Percentiles rank a stretch among this genome's conserved stretches.
Conservation (phyloP, 2,888 invertebrate species). For the Drosophila nigritarsus region DNA sequence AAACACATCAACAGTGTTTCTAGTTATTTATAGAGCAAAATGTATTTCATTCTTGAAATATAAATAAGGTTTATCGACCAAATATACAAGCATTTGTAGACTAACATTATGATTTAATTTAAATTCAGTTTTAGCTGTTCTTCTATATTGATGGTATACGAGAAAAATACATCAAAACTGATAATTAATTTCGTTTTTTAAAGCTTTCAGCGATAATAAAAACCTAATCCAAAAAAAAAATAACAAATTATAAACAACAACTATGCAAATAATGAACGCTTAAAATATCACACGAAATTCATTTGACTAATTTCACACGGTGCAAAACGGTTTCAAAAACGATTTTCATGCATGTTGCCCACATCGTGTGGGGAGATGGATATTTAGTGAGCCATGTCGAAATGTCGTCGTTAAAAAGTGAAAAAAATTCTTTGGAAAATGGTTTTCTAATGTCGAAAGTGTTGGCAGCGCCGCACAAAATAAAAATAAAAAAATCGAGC, state of each 20-base stretch:
- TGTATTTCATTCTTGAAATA: not conserved
- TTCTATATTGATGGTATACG: constrained; percentile 15
- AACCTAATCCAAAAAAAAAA: constrained; percentile 2
- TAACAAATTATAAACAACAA: not conserved
- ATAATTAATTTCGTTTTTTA: constrained; percentile 36
- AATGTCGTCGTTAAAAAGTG: constrained; percentile 69
- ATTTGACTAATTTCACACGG: constrained; percentile 64
- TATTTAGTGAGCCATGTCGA: constrained; percentile 72
- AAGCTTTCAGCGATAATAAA: constrained; percentile 21
- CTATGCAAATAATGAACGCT: constrained; percentile 25
- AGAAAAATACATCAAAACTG: constrained; percentile 25
- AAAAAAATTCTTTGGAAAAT: constrained; percentile 56
- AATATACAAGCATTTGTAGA: not conserved
- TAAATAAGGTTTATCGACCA: not conserved
- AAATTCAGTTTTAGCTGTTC: constrained; percentile 11
- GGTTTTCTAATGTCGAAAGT: constrained; percentile 54
- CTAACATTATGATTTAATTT: constrained; percentile 11
- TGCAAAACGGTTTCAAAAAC: constrained; percentile 49
- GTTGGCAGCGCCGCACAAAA: constrained; percentile 60
- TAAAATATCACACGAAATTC: constrained; percentile 37
- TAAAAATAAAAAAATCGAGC: constrained; percentile 41
- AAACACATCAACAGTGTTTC: constrained; percentile 43
- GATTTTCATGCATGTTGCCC: constrained; percentile 32
- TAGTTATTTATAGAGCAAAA: constrained; percentile 1
- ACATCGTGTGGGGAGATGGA: constrained; percentile 13